Evolutionary conservation across 2,113 vertebrate species (phyloP).

Genomic region (Grantiella picta): DNA sequence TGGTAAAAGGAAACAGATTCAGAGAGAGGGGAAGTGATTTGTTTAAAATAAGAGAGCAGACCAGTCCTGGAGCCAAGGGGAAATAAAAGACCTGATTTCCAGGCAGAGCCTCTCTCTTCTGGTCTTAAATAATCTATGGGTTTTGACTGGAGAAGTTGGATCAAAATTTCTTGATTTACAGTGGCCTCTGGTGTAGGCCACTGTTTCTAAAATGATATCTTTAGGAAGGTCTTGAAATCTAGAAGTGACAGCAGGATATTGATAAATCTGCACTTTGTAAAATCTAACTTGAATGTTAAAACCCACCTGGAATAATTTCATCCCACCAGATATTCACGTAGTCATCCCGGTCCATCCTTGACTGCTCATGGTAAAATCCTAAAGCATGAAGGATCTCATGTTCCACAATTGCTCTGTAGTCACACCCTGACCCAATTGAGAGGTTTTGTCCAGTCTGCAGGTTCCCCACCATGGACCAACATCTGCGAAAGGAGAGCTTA

Average conservation of each 20-base stretch:
- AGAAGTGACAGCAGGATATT: not conserved
- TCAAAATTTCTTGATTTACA: not conserved
- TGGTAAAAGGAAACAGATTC: not conserved
- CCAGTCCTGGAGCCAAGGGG: not conserved
- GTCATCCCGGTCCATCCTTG: slow-evolving; percentile 86
- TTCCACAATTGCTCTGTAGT: slow-evolving; percentile 84
- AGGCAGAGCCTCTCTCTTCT: not conserved
- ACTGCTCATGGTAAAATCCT: slow-evolving; percentile 93
- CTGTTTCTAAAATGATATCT: not conserved
- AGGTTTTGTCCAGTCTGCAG: slow-evolving; percentile 81
- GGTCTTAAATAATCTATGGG: not conserved
- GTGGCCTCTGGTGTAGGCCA: not conserved
- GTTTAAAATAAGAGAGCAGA: not conserved
- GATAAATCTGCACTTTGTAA: not conserved
- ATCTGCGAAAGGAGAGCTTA: slow-evolving; percentile 68
- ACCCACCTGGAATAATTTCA: slow-evolving; percentile 79
- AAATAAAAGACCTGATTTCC: not conserved
- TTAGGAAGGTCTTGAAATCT: not conserved
- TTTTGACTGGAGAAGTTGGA: not conserved
- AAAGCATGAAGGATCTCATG: slow-evolving; percentile 89
- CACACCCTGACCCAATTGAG: slow-evolving; percentile 84
- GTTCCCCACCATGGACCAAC: slow-evolving; percentile 89
- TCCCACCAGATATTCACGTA: slow-evolving; percentile 89
- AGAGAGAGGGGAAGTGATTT: not conserved
- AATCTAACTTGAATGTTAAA: not conserved